Evolutionary conservation across 2,888 invertebrate genomes (phyloP), one percentile per base, ranked within the genome.

Genomic region (Acholoe squamosa): DNA sequence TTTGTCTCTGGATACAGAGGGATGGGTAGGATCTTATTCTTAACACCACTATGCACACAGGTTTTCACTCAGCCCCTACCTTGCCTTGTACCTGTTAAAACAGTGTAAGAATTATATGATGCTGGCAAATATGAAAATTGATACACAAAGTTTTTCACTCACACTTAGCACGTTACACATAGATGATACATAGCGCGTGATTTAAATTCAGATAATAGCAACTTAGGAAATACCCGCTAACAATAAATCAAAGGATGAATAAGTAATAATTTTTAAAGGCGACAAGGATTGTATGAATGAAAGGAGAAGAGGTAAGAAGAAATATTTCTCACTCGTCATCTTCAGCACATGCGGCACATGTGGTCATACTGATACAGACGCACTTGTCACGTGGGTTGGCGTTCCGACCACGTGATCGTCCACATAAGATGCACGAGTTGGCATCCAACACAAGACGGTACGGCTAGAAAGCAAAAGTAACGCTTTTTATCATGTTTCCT

Each of bases 361-460:
- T 92, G 5, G 94, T 94, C 94, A 95, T 95, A 91, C 95, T 95
- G 90, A 94, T 92, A 92, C 95, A 95, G 14, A 89, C 91, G 92
- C 95, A 96, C 90, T 94, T 94, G 92, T 95, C 95, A 19, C 94
- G 93, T 28, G 94, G 93, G 91, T 94, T 94, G 7, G 95, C 95
- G 92, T 94, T 93, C 16, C 95, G 92, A 16, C 95, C 95, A 84
- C 95, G 93, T 33, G 94, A 93, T 90, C 92, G 93, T 3, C 95
- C 95, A 91, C 95, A 96, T 84, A 96, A 92, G 25, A 95, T 93
- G 91, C 95, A 96, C 90, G 94, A 94, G 93, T 95, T 96, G 51
- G 94, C 93, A 91, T 95, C 95, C 0, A 92, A 92, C 0, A 94
- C 94, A 43, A 92, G 77, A 22, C 95, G 92, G 92, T 94, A 95